These are phyloP conservation scores for Lasioglossum figueresi DNA, from an alignment of 2,888 invertebrate genomes.

Conservation along the genomic window DNA sequence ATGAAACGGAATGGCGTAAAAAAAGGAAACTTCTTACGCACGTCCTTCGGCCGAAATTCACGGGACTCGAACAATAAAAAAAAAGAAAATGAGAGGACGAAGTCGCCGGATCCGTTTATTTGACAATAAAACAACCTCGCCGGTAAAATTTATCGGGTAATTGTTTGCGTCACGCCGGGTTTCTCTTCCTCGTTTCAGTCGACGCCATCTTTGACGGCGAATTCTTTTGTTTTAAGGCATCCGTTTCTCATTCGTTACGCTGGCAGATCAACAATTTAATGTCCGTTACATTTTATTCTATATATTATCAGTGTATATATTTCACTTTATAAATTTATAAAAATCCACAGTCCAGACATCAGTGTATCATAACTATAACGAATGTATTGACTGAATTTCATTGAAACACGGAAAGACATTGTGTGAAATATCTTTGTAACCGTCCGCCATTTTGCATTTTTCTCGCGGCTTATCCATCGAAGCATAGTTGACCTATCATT, in stretches of 20 bases:
- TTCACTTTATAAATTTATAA: neutral
- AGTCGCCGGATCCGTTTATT: slow-evolving; percentile 7
- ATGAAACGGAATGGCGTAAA: slow-evolving; percentile 22
- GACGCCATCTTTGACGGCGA: neutral
- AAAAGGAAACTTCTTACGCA: neutral
- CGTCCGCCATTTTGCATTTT: neutral
- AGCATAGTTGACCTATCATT: neutral
- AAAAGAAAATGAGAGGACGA: neutral
- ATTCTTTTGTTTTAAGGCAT: neutral
- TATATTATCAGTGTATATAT: too few relatives aligned
- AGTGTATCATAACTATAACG: too few relatives aligned
- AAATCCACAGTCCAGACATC: neutral
- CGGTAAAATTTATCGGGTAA: slow-evolving; percentile 25
- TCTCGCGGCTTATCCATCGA: neutral
- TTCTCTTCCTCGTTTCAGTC: neutral
- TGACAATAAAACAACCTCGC: neutral
- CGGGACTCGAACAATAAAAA: slow-evolving; percentile 24
- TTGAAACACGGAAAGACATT: neutral
- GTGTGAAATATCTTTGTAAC: neutral
- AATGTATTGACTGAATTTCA: too few relatives aligned
- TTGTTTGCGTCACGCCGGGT: neutral
- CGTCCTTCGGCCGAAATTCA: neutral
- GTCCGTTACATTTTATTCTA: too few relatives aligned
- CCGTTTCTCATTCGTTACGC: neutral
- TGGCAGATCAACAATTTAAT: neutral